Percentiles rank a stretch among this genome's conserved stretches.
phyloP scores from a whole-genome alignment of 2,113 vertebrate species.

The Amblyopsis rosae region DNA sequence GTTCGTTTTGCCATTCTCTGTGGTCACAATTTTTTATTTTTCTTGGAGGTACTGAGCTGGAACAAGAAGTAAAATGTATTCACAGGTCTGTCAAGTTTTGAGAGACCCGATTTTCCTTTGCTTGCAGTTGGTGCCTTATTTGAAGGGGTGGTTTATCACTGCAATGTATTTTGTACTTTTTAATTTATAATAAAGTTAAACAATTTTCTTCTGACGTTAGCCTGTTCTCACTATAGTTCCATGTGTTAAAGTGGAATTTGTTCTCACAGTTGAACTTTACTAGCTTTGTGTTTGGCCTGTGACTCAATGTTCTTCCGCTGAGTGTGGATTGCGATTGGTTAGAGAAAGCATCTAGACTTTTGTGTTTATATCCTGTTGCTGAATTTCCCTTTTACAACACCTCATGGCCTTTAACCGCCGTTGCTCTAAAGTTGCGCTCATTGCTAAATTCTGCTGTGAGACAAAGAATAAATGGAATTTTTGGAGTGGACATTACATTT shows the following conservation, averaged over 20 bases:
- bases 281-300: conserved; percentile 28
- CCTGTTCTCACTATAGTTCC: conserved; percentile 31
- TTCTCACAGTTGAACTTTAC: conserved; percentile 49
- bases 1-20: conserved; percentile 40
- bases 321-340: conserved; percentile 24
- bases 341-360: neutral
- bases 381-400: neutral
- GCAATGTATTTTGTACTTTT: conserved; percentile 9
- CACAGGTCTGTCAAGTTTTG: conserved; percentile 43
- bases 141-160: neutral
- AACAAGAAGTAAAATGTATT: conserved; percentile 73
- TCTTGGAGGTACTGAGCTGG: conserved; percentile 51
- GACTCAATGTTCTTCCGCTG: conserved; percentile 57
- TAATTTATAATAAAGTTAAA: neutral
- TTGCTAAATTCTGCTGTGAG: neutral
- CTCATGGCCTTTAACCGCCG: too few relatives aligned
- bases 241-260: conserved; percentile 29
- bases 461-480: neutral
- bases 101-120: neutral
- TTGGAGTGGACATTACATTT: conserved; percentile 1
- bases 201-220: conserved; percentile 4
- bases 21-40: conserved; percentile 42
- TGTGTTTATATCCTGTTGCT: neutral
- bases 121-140: conserved; percentile 9
- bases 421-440: neutral